These are phyloP conservation scores for Carassius carassius DNA, from an alignment of 2,113 vertebrate genomes.

Conservation along the genomic window DNA sequence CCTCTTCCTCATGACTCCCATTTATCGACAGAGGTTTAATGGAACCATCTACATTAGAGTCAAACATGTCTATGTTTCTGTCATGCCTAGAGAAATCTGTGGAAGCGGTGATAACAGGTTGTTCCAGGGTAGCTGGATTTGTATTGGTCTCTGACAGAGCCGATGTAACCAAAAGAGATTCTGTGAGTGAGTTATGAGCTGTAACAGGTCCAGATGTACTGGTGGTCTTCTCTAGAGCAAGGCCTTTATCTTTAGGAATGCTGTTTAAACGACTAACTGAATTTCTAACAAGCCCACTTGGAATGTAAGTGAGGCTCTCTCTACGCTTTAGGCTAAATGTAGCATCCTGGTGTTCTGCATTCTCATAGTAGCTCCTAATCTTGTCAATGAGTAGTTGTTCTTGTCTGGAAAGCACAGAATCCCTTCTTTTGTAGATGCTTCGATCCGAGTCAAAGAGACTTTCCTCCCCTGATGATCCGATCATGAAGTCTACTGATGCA, in stretches of 20 bases:
- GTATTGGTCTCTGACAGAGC: background rate
- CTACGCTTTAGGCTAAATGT: conserved; percentile 81
- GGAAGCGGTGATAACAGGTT: conserved; percentile 28
- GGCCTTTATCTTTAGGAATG: conserved; percentile 65
- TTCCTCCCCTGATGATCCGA: conserved; percentile 62
- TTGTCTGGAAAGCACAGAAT: conserved; percentile 79
- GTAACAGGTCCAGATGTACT: background rate
- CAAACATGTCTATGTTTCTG: background rate
- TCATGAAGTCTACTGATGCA: conserved; percentile 30
- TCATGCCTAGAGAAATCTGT: conserved; percentile 40
- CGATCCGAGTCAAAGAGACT: conserved; percentile 58
- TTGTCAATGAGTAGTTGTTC: conserved; percentile 87
- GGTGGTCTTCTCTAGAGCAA: conserved; percentile 2
- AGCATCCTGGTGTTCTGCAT: conserved; percentile 76
- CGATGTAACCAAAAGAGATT: background rate
- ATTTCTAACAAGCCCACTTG: conserved; percentile 85
- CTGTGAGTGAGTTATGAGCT: background rate
- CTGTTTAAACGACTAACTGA: conserved; percentile 83
- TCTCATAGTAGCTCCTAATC: conserved; percentile 89
- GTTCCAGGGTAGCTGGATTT: background rate
- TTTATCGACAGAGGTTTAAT: conserved; percentile 9
- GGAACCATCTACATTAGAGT: conserved; percentile 29
- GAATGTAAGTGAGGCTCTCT: conserved; percentile 92
- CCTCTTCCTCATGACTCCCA: conserved; percentile 64
- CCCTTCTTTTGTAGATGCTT: conserved; percentile 66